Percentiles rank a stretch among this genome's conserved stretches.
Evolutionary conservation across 1,140 invertebrate species (phyloP).

Genomic region (Drosophila takahashii): DNA sequence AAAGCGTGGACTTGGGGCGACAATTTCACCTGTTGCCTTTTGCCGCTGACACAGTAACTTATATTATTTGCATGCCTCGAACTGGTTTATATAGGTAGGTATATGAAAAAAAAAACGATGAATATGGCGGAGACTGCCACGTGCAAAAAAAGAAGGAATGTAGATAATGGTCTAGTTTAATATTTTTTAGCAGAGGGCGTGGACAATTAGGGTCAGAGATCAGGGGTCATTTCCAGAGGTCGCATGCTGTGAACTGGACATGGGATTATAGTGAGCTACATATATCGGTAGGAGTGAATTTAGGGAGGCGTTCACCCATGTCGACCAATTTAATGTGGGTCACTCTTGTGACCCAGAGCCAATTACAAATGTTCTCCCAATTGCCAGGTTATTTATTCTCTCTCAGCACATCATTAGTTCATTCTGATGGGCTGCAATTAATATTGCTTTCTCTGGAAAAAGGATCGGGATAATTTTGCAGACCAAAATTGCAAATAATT

Average conservation of each 20-base stretch:
- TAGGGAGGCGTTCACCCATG: constrained; percentile 6
- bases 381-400: constrained; percentile 35
- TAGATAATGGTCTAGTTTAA: constrained; percentile 14
- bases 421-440: background rate
- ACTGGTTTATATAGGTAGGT: constrained; percentile 22
- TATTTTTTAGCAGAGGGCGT: constrained; percentile 27
- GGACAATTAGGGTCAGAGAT: constrained; percentile 28
- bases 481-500: background rate
- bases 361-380: constrained; percentile 42
- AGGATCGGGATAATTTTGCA: background rate
- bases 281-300: constrained; percentile 2
- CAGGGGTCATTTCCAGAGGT: constrained; percentile 4
- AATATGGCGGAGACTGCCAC: constrained; percentile 16
- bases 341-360: constrained; percentile 21
- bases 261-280: background rate
- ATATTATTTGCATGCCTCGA: constrained; percentile 77
- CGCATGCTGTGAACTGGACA: constrained; percentile 19
- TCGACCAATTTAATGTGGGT: constrained; percentile 50
- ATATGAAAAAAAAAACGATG: background rate
- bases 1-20: constrained; percentile 48
- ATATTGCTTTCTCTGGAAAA: background rate
- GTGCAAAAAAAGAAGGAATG: constrained; percentile 8
- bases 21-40: constrained; percentile 80
- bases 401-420: constrained; percentile 55
- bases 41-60: constrained; percentile 83